Percentiles rank a stretch among this genome's conserved stretches.
Conservation (phyloP, 2,113 vertebrate genomes). For the Penelope pileata region DNA sequence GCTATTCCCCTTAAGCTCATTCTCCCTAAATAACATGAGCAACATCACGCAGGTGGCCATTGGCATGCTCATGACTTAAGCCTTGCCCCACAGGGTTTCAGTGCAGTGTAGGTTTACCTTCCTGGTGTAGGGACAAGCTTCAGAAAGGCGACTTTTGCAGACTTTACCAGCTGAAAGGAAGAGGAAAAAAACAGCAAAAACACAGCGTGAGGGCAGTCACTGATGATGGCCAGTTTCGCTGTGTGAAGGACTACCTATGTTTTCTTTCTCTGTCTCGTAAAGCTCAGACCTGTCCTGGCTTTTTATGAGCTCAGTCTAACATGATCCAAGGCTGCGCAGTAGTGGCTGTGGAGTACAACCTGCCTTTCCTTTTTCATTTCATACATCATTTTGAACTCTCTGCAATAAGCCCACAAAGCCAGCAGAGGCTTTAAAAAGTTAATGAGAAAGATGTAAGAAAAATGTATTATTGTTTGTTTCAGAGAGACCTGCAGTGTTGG, state of each 20-base stretch:
- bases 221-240: background rate
- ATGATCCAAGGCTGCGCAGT: background rate
- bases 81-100: background rate
- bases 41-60: background rate
- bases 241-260: background rate
- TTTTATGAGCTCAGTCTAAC: background rate
- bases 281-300: background rate
- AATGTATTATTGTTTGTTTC: conserved; percentile 22
- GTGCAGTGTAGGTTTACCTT: background rate
- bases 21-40: background rate
- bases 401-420: conserved; percentile 48
- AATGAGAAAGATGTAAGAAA: conserved; percentile 69
- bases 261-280: background rate
- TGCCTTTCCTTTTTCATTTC: conserved; percentile 49
- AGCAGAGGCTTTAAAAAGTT: conserved; percentile 73
- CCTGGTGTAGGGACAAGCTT: background rate
- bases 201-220: background rate
- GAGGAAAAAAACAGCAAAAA: background rate
- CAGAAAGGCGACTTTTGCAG: background rate
- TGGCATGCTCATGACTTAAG: background rate
- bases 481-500: background rate
- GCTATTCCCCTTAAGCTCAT: background rate
- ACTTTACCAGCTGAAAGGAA: background rate
- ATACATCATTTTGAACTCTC: conserved; percentile 51
- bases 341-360: background rate